Evolutionary conservation across 2,113 vertebrate species (phyloP).

Genomic region (Malaclemys terrapin): DNA sequence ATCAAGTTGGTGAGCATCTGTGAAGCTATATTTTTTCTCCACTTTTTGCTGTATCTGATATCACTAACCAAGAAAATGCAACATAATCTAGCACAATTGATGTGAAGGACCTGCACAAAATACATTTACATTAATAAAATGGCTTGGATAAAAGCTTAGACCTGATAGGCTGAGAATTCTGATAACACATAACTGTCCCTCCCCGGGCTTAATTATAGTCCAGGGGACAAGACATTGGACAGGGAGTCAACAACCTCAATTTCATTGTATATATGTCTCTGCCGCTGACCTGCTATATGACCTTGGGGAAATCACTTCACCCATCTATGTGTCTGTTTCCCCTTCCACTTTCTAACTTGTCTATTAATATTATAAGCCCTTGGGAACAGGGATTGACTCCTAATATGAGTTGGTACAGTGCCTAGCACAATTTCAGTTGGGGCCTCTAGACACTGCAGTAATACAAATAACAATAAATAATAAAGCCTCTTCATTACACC

Average conservation of each 20-base stretch:
- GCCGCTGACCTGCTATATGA: neutral
- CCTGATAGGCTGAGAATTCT: neutral
- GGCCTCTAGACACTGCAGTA: neutral
- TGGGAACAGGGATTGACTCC: neutral
- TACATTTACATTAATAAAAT: neutral
- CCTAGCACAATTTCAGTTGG: neutral
- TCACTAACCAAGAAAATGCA: neutral
- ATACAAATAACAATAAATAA: neutral
- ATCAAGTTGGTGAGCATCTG: neutral
- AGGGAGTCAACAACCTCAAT: slow-evolving; percentile 17
- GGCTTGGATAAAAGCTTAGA: neutral
- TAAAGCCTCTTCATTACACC: neutral
- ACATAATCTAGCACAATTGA: neutral
- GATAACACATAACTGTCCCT: neutral
- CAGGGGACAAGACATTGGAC: neutral
- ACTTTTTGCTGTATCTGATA: neutral
- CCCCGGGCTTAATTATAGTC: neutral
- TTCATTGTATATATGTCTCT: neutral
- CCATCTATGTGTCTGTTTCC: neutral
- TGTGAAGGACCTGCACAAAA: neutral
- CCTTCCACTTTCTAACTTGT: neutral
- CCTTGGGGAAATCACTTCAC: neutral
- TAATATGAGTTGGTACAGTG: neutral
- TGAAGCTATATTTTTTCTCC: neutral
- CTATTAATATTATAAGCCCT: neutral